phyloP scores from a whole-genome alignment of 1,140 invertebrate genomes.

The Aphis craccivora region DNA sequence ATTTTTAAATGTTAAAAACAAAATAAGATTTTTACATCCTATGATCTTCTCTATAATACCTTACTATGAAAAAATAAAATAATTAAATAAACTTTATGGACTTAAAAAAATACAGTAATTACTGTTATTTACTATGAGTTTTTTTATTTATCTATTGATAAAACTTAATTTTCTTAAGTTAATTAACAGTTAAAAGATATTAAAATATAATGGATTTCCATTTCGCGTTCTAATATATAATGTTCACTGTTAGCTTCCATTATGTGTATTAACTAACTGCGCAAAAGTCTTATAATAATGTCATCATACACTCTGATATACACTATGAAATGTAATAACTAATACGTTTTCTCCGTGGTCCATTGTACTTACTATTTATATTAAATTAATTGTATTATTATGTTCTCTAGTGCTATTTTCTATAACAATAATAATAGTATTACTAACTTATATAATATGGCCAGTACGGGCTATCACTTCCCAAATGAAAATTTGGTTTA shows the following conservation, averaged over 20 bases:
- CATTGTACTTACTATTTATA: too few relatives aligned
- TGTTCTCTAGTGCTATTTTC: neutral
- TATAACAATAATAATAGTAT: neutral
- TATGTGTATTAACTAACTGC: neutral
- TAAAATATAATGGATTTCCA: too few relatives aligned
- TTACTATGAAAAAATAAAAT: too few relatives aligned
- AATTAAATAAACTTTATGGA: too few relatives aligned
- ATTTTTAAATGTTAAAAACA: neutral
- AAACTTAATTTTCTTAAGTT: too few relatives aligned
- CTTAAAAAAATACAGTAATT: too few relatives aligned
- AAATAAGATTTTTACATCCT: neutral
- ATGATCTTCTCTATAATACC: neutral
- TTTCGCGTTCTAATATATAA: neutral
- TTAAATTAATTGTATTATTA: too few relatives aligned
- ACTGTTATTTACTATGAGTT: too few relatives aligned
- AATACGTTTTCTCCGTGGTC: too few relatives aligned
- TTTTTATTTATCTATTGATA: too few relatives aligned
- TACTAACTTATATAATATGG: neutral
- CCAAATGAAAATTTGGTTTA: neutral
- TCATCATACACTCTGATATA: neutral
- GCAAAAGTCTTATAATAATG: neutral
- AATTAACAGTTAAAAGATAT: too few relatives aligned
- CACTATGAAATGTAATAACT: neutral
- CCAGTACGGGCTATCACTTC: neutral
- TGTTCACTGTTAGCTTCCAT: neutral